These are phyloP conservation scores for Tachina fera DNA, from an alignment of 2,888 invertebrate species.

Conservation along the genomic window DNA sequence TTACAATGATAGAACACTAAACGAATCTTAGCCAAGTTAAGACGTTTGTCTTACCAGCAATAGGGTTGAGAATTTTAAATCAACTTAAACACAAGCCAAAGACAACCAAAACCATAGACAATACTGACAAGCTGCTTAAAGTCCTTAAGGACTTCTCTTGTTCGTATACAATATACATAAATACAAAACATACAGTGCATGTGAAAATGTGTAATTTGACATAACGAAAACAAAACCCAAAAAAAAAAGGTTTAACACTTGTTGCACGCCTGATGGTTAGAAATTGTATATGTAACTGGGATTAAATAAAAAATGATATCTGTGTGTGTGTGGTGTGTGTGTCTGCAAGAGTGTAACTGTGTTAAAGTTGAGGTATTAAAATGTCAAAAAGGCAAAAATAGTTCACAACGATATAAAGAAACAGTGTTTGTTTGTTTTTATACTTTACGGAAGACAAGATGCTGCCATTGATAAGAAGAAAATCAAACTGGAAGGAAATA, in stretches of 20 bases:
- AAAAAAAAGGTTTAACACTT: slow-evolving; percentile 63
- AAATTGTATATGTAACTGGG: slow-evolving; percentile 19
- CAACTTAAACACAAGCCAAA: slow-evolving; percentile 63
- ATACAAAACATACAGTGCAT: slow-evolving; percentile 17
- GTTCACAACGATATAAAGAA: slow-evolving; percentile 59
- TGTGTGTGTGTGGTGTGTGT: not conserved
- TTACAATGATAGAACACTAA: slow-evolving; percentile 54
- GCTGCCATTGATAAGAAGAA: slow-evolving; percentile 51
- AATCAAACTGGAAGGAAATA: slow-evolving; percentile 15
- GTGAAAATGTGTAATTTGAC: slow-evolving; percentile 20
- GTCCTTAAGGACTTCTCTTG: slow-evolving; percentile 76
- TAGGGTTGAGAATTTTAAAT: slow-evolving; percentile 61
- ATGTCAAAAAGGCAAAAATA: slow-evolving; percentile 69
- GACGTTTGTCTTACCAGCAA: slow-evolving; percentile 48
- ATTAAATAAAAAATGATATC: slow-evolving; percentile 48
- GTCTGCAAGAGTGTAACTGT: slow-evolving; percentile 29
- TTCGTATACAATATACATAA: slow-evolving; percentile 38
- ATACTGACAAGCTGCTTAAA: slow-evolving; percentile 78
- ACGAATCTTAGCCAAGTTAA: slow-evolving; percentile 38
- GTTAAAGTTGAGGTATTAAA: slow-evolving; percentile 65
- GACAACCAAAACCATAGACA: slow-evolving; percentile 58
- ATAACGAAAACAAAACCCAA: slow-evolving; percentile 10
- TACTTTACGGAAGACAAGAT: slow-evolving; percentile 50
- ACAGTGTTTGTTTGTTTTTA: slow-evolving; percentile 1
- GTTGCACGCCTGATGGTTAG: slow-evolving; percentile 56